Conservation (phyloP, 2,113 vertebrate genomes). For the Suricata suricatta region DNA sequence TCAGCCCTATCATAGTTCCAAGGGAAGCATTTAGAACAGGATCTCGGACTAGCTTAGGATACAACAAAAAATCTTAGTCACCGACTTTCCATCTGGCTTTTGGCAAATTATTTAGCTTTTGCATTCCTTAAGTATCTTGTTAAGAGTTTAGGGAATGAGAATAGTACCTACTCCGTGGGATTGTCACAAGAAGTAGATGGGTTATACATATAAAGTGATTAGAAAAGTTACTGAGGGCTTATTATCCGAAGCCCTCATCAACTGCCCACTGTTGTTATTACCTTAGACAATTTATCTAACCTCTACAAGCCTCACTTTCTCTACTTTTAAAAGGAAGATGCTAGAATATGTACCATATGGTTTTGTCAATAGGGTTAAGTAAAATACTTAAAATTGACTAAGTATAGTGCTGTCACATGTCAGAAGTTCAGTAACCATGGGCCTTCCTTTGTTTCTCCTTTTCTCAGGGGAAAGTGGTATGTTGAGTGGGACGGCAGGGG, state of each 20-base stretch:
- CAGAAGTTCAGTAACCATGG: not conserved
- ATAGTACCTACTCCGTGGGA: not conserved
- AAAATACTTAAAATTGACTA: not conserved
- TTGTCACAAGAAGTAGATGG: not conserved
- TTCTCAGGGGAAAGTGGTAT: not conserved
- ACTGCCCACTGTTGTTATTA: not conserved
- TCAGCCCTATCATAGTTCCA: not conserved
- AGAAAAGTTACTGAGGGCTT: not conserved
- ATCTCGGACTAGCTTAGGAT: not conserved
- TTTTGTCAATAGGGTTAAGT: not conserved
- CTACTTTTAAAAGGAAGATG: not conserved
- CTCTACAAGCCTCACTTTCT: not conserved
- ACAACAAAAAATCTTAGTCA: not conserved
- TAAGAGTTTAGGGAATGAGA: not conserved
- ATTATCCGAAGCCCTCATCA: not conserved
- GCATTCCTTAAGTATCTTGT: not conserved
- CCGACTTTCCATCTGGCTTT: not conserved
- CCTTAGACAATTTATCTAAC: not conserved
- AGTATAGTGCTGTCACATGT: not conserved
- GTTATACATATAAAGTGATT: not conserved
- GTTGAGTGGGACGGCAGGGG: not conserved
- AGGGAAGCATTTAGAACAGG: not conserved
- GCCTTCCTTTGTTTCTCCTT: not conserved
- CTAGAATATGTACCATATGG: not conserved
- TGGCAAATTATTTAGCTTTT: not conserved